phyloP scores from a whole-genome alignment of 1,140 invertebrate genomes.

The Drosophila eugracilis region DNA sequence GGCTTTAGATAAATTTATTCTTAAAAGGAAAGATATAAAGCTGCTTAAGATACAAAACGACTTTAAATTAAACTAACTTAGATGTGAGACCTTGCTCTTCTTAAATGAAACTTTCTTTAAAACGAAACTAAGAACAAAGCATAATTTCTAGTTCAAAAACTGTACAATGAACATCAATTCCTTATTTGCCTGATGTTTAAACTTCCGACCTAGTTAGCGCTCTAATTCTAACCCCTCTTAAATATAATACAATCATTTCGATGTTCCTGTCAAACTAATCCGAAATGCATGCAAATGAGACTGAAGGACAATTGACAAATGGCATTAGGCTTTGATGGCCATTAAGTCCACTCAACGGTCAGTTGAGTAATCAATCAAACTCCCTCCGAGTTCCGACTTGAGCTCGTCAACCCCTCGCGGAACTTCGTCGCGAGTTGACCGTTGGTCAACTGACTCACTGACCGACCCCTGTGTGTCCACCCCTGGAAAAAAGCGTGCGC shows the following conservation, averaged over 20 bases:
- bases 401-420: constrained; percentile 43
- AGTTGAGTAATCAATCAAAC: constrained; percentile 79
- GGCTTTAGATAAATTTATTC: not conserved
- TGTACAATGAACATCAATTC: not conserved
- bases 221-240: not conserved
- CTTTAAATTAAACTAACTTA: too few relatives aligned
- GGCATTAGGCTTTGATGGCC: constrained; percentile 66
- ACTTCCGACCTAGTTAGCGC: constrained; percentile 4
- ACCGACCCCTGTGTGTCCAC: constrained; percentile 29
- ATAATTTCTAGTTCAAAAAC: too few relatives aligned
- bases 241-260: constrained; percentile 19
- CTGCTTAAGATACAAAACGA: too few relatives aligned
- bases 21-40: not conserved
- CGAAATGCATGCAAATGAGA: constrained; percentile 50
- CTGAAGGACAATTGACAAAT: constrained; percentile 59
- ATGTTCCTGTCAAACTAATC: constrained; percentile 41
- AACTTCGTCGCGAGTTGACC: constrained; percentile 35
- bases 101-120: not conserved
- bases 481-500: constrained; percentile 50
- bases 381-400: constrained; percentile 22
- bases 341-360: constrained; percentile 78
- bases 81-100: too few relatives aligned
- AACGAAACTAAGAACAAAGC: too few relatives aligned
- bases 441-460: constrained; percentile 58
- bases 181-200: constrained; percentile 1